Conservation (phyloP, 2,888 invertebrate species). For the Drosophila percnosoma region DNA sequence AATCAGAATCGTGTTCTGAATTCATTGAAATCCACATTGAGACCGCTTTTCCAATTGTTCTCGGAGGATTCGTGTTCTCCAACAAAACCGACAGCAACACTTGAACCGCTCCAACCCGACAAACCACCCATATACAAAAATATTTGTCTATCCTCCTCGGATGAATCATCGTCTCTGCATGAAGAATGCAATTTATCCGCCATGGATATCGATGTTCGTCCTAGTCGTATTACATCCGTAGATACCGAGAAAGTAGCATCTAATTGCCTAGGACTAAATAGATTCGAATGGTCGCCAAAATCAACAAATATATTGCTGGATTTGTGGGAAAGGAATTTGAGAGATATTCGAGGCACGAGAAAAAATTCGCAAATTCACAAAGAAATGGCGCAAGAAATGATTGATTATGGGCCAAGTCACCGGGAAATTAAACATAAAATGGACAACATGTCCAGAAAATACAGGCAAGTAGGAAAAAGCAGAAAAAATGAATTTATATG, state of each 20-base stretch:
- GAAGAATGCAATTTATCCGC: constrained; percentile 2
- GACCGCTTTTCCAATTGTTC: constrained; percentile 39
- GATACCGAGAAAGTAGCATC: not conserved
- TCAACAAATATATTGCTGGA: constrained; percentile 56
- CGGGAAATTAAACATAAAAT: constrained; percentile 59
- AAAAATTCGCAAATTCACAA: constrained; percentile 45
- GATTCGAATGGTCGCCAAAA: constrained; percentile 58
- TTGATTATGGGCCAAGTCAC: constrained; percentile 33
- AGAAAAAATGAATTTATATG: not conserved
- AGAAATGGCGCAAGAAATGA: constrained; percentile 53
- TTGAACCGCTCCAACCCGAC: not conserved
- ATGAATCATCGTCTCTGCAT: constrained; percentile 6
- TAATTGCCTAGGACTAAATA: not conserved
- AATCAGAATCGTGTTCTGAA: constrained; percentile 8
- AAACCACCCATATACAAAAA: constrained; percentile 24
- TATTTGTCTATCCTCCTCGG: constrained; percentile 38
- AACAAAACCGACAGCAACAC: not conserved
- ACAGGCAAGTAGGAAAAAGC: constrained; percentile 23
- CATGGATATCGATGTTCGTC: not conserved
- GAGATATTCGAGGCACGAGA: constrained; percentile 40
- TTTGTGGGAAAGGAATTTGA: constrained; percentile 59
- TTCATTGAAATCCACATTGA: constrained; percentile 20
- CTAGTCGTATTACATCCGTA: not conserved
- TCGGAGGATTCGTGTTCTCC: constrained; percentile 23
- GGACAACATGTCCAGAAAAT: constrained; percentile 62